Base-by-base conservation (phyloP, 2,888 invertebrate species). In the Spilarctia lutea region DNA sequence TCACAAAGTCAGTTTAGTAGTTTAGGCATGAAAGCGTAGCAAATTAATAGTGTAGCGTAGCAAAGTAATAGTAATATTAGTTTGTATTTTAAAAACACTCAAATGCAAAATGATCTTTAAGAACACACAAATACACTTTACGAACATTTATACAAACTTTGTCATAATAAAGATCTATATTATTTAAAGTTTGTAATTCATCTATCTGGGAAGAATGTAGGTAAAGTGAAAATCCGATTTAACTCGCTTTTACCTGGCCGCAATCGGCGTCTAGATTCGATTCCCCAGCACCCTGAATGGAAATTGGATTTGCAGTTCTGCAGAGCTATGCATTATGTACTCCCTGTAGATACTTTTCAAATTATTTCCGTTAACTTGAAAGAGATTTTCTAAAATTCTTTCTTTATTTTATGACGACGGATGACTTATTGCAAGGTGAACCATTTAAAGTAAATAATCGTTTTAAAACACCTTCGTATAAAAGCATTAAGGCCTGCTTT, bases 241-340 rank as follows among this genome's bases (percentile, higher is more conserved):
- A 91, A 91, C 88, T 89, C 89, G 86, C 86, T 90, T 91, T 89
- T 91, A 92, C 91, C 93, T 91, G 88, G 89, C 94, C 94, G 92
- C 94, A 94, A 94, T 94, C 92, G 92, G 81, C 90, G 89, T 87
- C 90, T 90, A 89, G 91, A 93, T 93, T 93, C 94, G 92, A 92
- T 93, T 93, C 91, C 86, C 86, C 82, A 85, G 87, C 87, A 88
- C 90, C 90, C 89, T 90, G 89, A 92, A 93, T 93, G 91, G 91
- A 91, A 94, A 94, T 93, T 92, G 92, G 89, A 93, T 94, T 94
- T 92, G 87, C 91, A 91, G 90, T 91, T 92, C 90, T 91, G 91
- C 91, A 86, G 87, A 89, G 90, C 89, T 91, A 89, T 91, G 92
- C 92, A 92, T 91, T 94, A 91, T 89, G 86, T 87, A 88, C 87